Conservation (phyloP, 2,888 invertebrate species). For the Eulithis prunata region DNA sequence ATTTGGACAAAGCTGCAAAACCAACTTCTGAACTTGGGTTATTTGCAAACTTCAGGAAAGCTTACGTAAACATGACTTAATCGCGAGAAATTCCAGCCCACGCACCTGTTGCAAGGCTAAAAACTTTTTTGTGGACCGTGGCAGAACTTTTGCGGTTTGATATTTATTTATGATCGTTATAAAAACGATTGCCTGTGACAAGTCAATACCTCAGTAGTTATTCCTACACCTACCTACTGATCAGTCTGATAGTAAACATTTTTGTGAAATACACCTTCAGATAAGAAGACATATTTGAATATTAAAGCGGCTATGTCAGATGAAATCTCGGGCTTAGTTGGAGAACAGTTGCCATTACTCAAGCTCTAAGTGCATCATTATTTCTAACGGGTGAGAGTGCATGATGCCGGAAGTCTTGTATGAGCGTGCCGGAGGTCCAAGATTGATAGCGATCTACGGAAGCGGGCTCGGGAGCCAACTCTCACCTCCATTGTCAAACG, state of each 20-base stretch:
- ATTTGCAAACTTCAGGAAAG: constrained; percentile 29
- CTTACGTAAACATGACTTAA: constrained; percentile 38
- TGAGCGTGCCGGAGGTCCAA: constrained; percentile 58
- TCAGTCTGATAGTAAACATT: constrained; percentile 9
- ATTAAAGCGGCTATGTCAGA: constrained; percentile 30
- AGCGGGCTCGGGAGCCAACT: constrained; percentile 66
- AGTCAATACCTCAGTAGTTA: constrained; percentile 23
- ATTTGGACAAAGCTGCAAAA: constrained; percentile 40
- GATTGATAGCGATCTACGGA: constrained; percentile 72
- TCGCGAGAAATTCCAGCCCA: constrained; percentile 37
- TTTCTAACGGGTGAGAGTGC: constrained; percentile 48
- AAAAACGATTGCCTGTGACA: constrained; percentile 35
- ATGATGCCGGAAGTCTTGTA: constrained; percentile 62
- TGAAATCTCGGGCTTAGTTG: constrained; percentile 32
- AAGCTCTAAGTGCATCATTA: constrained; percentile 44
- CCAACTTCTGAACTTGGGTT: constrained; percentile 13
- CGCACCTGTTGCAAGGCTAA: constrained; percentile 33
- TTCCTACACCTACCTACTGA: not conserved
- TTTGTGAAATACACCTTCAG: not conserved
- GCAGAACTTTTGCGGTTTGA: constrained; percentile 26
- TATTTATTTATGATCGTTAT: constrained; percentile 28
- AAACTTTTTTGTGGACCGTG: constrained; percentile 27
- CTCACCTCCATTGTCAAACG: constrained; percentile 76
- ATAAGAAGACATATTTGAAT: not conserved
- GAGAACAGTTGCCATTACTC: constrained; percentile 40